These are phyloP conservation scores for Parauchenoglanis punctatus DNA, from an alignment of 2,797 vertebrate species.

Conservation along the genomic window DNA sequence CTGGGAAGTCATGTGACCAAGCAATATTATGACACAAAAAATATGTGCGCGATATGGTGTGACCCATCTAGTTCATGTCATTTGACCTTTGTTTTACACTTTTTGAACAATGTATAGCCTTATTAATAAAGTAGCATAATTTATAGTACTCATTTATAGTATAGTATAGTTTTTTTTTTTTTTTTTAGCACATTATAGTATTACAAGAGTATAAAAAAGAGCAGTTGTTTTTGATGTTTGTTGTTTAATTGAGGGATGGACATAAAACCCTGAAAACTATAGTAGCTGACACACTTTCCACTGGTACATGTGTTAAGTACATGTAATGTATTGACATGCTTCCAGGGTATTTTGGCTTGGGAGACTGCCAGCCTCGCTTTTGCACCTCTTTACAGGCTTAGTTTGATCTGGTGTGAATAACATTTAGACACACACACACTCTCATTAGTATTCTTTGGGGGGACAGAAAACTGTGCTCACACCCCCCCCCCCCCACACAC, in stretches of 20 bases:
- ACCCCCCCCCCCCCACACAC: conserved; percentile 69
- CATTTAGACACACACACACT: conserved; percentile 75
- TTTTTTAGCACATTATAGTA: background rate
- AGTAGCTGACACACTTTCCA: conserved; percentile 66
- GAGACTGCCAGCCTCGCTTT: conserved; percentile 77
- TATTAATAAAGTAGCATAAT: background rate
- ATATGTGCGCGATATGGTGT: background rate
- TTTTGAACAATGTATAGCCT: background rate
- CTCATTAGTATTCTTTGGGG: conserved; percentile 61
- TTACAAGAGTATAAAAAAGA: conserved; percentile 40
- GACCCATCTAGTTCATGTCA: background rate
- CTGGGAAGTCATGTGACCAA: background rate
- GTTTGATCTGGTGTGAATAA: conserved; percentile 85
- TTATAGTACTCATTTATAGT: background rate
- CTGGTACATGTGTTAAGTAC: conserved; percentile 71
- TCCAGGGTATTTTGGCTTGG: conserved; percentile 82
- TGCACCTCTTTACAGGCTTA: conserved; percentile 80
- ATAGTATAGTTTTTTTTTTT: background rate
- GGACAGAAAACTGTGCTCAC: conserved; percentile 47
- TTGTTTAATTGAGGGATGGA: conserved; percentile 37
- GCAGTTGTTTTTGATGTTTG: conserved; percentile 27
- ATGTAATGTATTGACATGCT: conserved; percentile 79
- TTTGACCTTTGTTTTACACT: background rate
- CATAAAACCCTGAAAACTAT: conserved; percentile 51
- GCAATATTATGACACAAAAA: background rate